Base-by-base conservation (phyloP, 2,113 vertebrate genomes). In the Hippocampus mohnikei region DNA sequence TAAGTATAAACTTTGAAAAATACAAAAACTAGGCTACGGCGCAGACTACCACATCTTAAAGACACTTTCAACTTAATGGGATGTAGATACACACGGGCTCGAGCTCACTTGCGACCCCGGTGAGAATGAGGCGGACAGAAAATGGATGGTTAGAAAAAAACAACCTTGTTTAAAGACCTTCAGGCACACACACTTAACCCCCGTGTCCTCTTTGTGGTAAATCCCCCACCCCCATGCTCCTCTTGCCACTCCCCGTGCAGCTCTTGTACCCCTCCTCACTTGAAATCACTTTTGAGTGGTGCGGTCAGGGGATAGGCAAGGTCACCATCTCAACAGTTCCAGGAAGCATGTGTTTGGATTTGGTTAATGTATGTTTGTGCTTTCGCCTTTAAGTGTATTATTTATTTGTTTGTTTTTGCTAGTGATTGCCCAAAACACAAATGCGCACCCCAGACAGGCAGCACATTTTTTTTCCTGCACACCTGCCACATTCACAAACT, bases 121-220 rank as follows among this genome's bases (percentile, higher is more conserved):
- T 27, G 42, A 23, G 40, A 42, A 64, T 29, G 2, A 25, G 15
- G 8, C 5, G 2, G 10, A 23, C 52, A n/a, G 21, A n/a, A 53
- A 53, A 53, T 53, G 21, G 21, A 65, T 25, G 40, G 3, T 55
- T 23, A 69, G 61, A 44, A 56, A 71, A 50, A 56, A 33, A 65
- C 20, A 11, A 46, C 63, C 41, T 65, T 13, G 46, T 21, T 65
- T 33, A 70, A 63, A 63, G 52, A n/a, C 48, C 76, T 48, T 9
- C 21, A 60, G 58, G 37, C 69, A 60, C 74, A 81, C 59, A 55
- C 76, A 84, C 80, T 70, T 71, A 79, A 83, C 81, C 74, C 74
- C 63, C 2, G 0, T 72, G 71, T 44, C 69, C 40, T 20, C 50
- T 44, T 44, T 40, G 23, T 20, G 67, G n/a, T 58, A 21, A 67